Evolutionary conservation across 2,797 vertebrate species (phyloP).

Genomic region (Scyliorhinus canicula): DNA sequence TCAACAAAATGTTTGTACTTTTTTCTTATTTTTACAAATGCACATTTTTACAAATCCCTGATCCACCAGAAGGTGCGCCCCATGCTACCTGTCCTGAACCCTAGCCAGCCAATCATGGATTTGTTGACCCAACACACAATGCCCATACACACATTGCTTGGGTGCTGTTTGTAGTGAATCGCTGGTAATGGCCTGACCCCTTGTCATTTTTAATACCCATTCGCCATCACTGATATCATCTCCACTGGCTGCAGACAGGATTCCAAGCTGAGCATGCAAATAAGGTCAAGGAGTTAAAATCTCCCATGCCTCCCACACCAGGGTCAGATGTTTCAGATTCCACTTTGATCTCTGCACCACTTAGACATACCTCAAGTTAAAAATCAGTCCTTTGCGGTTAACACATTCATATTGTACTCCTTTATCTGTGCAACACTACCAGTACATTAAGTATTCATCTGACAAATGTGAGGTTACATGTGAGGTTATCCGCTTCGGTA

Average conservation of each 20-base stretch:
- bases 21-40: too few relatives aligned
- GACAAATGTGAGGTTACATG: too few relatives aligned
- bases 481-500: too few relatives aligned
- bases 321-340: background rate
- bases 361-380: background rate
- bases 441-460: background rate
- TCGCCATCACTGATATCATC: background rate
- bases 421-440: background rate
- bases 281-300: background rate
- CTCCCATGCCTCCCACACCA: too few relatives aligned
- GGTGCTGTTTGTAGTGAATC: background rate
- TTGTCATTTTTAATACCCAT: background rate
- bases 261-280: background rate
- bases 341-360: background rate
- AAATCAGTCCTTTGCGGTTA: background rate
- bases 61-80: background rate
- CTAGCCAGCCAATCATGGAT: background rate
- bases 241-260: background rate
- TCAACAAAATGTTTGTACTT: background rate
- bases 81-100: rapidly evolving
- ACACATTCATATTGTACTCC: background rate
- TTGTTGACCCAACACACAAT: background rate
- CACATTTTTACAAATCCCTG: background rate
- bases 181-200: background rate
- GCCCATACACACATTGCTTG: background rate